Conservation (phyloP, 2,113 vertebrate genomes). For the Anhinga anhinga region DNA sequence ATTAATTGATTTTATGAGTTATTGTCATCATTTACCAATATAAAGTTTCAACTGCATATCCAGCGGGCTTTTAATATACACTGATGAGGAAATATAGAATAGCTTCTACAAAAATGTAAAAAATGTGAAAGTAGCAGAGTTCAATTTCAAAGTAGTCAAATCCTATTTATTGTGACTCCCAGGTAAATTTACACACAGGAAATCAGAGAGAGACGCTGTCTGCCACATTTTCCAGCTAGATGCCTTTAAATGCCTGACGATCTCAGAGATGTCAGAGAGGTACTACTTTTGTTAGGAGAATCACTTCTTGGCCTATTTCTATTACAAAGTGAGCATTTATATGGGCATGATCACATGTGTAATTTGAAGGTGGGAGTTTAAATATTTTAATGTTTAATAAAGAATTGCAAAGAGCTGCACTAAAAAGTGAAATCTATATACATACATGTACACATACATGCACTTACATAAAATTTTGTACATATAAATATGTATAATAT, state of each 20-base stretch:
- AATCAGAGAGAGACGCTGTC: not conserved
- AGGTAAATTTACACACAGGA: not conserved
- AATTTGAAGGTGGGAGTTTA: not conserved
- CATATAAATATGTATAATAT: not conserved
- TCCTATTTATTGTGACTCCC: not conserved
- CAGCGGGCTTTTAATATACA: not conserved
- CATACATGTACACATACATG: accelerated
- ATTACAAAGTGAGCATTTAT: not conserved
- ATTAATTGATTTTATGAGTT: constrained; percentile 40
- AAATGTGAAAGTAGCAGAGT: not conserved
- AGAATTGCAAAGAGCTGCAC: not conserved
- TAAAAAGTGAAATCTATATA: not conserved
- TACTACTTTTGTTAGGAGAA: not conserved
- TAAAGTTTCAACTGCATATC: not conserved
- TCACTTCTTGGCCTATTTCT: not conserved
- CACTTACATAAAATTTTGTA: not conserved
- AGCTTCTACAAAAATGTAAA: not conserved
- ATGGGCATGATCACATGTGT: not conserved
- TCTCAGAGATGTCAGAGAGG: not conserved
- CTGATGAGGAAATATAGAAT: not conserved
- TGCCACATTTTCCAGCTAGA: not conserved
- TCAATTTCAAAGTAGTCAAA: not conserved
- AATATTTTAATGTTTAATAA: not conserved
- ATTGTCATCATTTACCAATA: not conserved
- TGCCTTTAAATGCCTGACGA: not conserved